phyloP scores from a whole-genome alignment of 2,888 invertebrate genomes.

The Tholera decimalis region DNA sequence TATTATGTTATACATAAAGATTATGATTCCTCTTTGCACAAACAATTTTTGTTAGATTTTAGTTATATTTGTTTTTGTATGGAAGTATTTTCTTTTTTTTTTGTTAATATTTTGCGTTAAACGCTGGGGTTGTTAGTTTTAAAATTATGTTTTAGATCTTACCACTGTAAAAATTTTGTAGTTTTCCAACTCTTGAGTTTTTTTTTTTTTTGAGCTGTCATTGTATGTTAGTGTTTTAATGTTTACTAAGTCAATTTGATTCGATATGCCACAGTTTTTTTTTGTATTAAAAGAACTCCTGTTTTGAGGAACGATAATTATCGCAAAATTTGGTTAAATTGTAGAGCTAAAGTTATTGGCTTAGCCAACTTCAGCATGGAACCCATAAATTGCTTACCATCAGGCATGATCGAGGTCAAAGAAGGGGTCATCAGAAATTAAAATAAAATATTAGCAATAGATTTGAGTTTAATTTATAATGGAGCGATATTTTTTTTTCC shows the following conservation, averaged over 20 bases:
- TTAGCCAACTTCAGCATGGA: no score
- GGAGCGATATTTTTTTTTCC: neutral
- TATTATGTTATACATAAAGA: conserved; percentile 7
- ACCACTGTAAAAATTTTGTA: neutral
- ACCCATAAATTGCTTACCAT: no score
- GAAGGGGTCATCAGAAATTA: no score
- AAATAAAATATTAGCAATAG: no score
- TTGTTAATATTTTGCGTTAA: conserved; percentile 38
- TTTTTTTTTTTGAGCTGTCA: conserved; percentile 3
- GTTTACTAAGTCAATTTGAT: neutral
- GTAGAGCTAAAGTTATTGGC: no score
- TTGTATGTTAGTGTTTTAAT: neutral
- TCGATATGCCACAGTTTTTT: neutral
- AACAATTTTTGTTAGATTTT: conserved; percentile 26
- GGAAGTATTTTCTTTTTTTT: conserved; percentile 39
- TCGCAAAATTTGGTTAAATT: no score
- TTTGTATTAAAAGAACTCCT: no score
- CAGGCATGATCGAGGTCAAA: no score
- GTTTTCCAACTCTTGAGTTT: neutral
- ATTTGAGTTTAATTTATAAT: neutral
- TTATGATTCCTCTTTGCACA: conserved; percentile 46
- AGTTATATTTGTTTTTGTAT: conserved; percentile 23
- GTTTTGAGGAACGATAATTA: no score
- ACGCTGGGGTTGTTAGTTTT: conserved; percentile 46
- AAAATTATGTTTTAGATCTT: conserved; percentile 18